Conservation (phyloP, 2,888 invertebrate genomes). For the Invenusta paracnida region DNA sequence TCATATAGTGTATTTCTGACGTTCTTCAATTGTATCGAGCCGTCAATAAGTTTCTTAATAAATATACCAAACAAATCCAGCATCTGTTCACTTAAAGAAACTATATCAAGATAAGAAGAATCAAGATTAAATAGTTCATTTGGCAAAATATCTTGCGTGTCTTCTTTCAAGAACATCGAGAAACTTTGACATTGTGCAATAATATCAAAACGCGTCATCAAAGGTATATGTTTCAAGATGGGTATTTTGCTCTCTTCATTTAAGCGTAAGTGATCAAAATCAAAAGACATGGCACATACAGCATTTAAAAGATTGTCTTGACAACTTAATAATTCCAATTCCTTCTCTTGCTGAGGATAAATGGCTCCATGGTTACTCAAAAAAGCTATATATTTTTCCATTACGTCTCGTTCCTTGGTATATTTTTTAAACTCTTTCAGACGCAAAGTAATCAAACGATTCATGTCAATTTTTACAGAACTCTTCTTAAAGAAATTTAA, state of each 20-base stretch:
- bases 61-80: not conserved
- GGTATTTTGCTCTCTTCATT: not conserved
- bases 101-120: not conserved
- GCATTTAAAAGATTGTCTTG: not conserved
- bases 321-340: not conserved
- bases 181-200: too few relatives aligned
- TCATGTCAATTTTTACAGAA: too few relatives aligned
- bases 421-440: not conserved
- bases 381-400: not conserved
- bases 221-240: too few relatives aligned
- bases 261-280: not conserved
- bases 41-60: not conserved
- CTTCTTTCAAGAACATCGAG: too few relatives aligned
- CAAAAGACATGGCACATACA: not conserved
- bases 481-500: too few relatives aligned
- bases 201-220: too few relatives aligned
- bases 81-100: not conserved
- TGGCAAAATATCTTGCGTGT: too few relatives aligned
- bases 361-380: not conserved
- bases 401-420: not conserved
- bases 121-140: not conserved
- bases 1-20: not conserved
- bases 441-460: not conserved
- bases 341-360: not conserved
- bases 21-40: not conserved